Base-by-base conservation (phyloP, 2,888 invertebrate genomes). In the Acleris literana region DNA sequence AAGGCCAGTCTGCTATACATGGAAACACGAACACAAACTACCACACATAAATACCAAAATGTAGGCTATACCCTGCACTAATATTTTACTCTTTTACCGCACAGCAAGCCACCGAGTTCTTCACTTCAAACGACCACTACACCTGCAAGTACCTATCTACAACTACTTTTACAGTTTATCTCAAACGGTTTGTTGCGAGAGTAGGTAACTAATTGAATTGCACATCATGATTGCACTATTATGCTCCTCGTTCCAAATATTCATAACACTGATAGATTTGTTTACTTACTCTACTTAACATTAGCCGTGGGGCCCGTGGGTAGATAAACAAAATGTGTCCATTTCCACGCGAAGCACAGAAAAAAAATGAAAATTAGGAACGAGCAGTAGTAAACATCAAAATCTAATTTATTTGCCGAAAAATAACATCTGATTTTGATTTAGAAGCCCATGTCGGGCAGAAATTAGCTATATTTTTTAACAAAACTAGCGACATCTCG, bases 1-100 rank as follows among this genome's bases (percentile, higher is more conserved):
- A 63, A 87, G 90, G 90, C 87, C 17, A 65, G 68, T 59, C 52
- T 43, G 18, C 55, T 44, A 56, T 64, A 61, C 64, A 49, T 59
- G 65, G 62, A 46, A 63, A 59, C 67, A 68, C 56, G 54, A 61
- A 61, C 61, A 65, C 60, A 57, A 57, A 29, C 44, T 65, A 56
- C 60, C 61, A 29, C 60, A 65, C 60, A 65, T 65, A 56, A 60
- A 55, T 49, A 49, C 17, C 25, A 64, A 64, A 54, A 59, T 59
- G 64, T 64, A 64, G 59, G 64, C 53, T 55, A 55, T 52, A 17
- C 44, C 53, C 29, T 18, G 62, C 62, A 62, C 63, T 63, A 67
- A 67, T 46, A 16, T 54, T 46, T 16, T 49, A 6, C 33, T 29
- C 43, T 60, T 64, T 64, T 55, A 48, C 39, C 9, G 59, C 64